Evolutionary conservation across 2,797 vertebrate genomes (phyloP).

Genomic region (Peromyscus melanophrys): DNA sequence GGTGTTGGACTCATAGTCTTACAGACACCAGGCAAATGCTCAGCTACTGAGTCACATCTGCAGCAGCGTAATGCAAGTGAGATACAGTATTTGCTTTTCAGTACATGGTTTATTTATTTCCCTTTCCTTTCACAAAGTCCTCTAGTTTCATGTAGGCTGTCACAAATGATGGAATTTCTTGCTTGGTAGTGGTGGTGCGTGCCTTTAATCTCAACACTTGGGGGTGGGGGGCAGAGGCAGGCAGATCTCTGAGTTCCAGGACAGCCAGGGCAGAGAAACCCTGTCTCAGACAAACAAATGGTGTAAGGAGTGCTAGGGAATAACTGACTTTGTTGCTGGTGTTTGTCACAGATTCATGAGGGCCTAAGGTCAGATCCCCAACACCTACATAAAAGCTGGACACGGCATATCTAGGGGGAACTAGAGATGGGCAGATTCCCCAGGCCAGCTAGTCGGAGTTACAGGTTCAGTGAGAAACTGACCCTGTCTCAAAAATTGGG

Average conservation of each 20-base stretch:
- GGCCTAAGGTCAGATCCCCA: not conserved
- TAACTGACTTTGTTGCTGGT: not conserved
- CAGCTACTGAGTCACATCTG: not conserved
- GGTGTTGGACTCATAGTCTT: not conserved
- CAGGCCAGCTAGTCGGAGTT: not conserved
- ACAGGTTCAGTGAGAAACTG: not conserved
- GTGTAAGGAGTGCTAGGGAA: not conserved
- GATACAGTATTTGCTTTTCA: not conserved
- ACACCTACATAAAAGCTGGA: no score
- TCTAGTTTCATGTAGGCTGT: not conserved
- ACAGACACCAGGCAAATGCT: not conserved
- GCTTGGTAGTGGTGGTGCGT: not conserved
- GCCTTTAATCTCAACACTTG: not conserved
- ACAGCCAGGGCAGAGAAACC: not conserved
- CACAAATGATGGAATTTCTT: not conserved
- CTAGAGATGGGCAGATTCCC: no score
- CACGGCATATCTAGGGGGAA: rapidly evolving
- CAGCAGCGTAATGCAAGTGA: no score
- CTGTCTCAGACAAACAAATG: not conserved
- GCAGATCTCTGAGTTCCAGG: not conserved
- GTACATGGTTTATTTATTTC: not conserved
- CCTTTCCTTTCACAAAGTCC: not conserved
- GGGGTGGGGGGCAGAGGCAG: not conserved
- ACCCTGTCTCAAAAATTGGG: not conserved
- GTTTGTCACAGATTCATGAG: not conserved